phyloP scores from a whole-genome alignment of 1,140 invertebrate genomes.

The Aporrectodea caliginosa region DNA sequence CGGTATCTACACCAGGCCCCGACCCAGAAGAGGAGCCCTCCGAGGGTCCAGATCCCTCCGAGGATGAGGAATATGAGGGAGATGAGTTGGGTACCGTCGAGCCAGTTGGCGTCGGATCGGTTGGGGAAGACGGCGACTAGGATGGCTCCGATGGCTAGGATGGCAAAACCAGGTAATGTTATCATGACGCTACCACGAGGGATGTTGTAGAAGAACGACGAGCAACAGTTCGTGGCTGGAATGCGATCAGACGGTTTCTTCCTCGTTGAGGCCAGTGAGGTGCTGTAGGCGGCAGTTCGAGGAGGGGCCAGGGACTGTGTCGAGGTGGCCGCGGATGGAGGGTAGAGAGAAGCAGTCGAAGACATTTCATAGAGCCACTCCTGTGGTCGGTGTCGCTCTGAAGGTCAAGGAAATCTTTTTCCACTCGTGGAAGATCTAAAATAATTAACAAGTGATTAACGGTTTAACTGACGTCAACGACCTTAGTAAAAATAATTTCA shows the following conservation, averaged over 20 bases:
- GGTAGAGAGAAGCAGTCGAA: too few species aligned
- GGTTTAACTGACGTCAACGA: too few species aligned
- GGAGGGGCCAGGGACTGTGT: too few species aligned
- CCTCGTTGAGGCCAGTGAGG: too few species aligned
- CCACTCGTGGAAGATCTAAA: too few species aligned
- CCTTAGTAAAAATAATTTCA: too few species aligned
- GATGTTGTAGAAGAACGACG: slow-evolving; percentile 17
- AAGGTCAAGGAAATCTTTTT: too few species aligned
- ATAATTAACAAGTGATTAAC: too few species aligned
- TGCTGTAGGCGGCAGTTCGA: too few species aligned
- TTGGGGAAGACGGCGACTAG: not conserved
- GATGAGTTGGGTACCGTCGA: not conserved
- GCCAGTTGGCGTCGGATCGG: not conserved
- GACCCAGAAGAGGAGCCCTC: slow-evolving; percentile 1
- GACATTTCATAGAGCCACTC: too few species aligned
- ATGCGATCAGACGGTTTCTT: slow-evolving; percentile 10
- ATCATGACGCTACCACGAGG: slow-evolving; percentile 13
- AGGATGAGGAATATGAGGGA: slow-evolving; percentile 12
- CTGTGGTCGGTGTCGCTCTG: too few species aligned
- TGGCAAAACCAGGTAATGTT: not conserved
- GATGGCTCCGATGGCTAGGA: slow-evolving; percentile 9
- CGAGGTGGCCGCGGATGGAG: too few species aligned
- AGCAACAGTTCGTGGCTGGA: not conserved
- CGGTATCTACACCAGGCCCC: slow-evolving; percentile 9
- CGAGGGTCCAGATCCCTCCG: slow-evolving; percentile 8